Evolutionary conservation across 2,888 invertebrate species (phyloP).

Genomic region (Campoletis raptor): DNA sequence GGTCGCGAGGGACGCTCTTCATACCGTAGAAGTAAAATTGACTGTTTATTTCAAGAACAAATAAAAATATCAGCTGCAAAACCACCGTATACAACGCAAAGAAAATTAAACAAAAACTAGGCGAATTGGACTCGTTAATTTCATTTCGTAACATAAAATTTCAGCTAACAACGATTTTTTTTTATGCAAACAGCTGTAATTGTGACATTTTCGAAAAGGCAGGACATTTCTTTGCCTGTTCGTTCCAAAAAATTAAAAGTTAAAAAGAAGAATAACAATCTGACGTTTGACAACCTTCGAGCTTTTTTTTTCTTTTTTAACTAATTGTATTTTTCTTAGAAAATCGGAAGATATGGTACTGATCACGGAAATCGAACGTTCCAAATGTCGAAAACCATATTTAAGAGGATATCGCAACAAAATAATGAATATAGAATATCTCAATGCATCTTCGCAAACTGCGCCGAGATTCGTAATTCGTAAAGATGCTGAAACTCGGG

Average conservation of each 20-base stretch:
- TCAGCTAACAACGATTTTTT: too few species aligned
- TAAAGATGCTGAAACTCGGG: slow-evolving; percentile 86
- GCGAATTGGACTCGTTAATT: too few species aligned
- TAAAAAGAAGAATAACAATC: not conserved
- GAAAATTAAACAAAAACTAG: too few species aligned
- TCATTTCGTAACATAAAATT: too few species aligned
- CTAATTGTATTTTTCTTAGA: not conserved
- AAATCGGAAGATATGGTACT: slow-evolving; percentile 74
- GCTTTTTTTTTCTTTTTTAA: slow-evolving; percentile 10
- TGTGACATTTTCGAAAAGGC: too few species aligned
- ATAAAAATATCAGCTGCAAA: slow-evolving; percentile 10
- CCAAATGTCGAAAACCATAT: slow-evolving; percentile 90
- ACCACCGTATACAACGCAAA: not conserved
- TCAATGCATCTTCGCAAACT: slow-evolving; percentile 94
- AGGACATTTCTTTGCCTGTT: not conserved
- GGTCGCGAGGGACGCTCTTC: slow-evolving; percentile 52
- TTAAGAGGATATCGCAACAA: slow-evolving; percentile 93
- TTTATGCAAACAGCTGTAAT: too few species aligned
- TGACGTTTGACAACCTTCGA: slow-evolving; percentile 20
- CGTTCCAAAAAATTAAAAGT: slow-evolving; percentile 27
- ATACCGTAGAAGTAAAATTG: slow-evolving; percentile 64
- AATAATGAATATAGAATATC: slow-evolving; percentile 89
- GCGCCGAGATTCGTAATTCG: slow-evolving; percentile 84
- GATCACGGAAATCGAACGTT: slow-evolving; percentile 87
- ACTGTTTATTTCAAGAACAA: slow-evolving; percentile 67